Base-by-base conservation (phyloP, 2,113 vertebrate genomes). In the Odobenus rosmarus region DNA sequence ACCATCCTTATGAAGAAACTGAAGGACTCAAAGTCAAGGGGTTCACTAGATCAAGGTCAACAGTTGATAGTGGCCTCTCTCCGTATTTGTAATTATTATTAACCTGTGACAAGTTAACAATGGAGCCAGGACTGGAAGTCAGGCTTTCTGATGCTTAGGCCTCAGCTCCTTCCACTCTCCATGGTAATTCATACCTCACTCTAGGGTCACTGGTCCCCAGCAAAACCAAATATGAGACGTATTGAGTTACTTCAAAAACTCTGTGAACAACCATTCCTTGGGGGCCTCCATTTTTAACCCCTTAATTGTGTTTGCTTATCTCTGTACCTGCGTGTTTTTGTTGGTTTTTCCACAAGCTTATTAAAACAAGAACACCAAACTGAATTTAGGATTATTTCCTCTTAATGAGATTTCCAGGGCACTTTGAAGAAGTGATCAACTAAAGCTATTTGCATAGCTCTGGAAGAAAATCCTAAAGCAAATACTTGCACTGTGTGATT, bases 401-500 rank as follows among this genome's bases (percentile, higher is more conserved):
- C 82, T 91, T 95, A 86, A 93, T 92, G 79, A 93, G 93, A 93
- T 96, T 96, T 95, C 67, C 92, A 89, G 59, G 49, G 80, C 82
- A 61, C 77, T 97, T 90, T 88, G 49, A 96, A 96, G 72, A 85
- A 90, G 51, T 90, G 31, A 88, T 88, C 59, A 14, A 49, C 88
- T 62, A 62, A 84, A 74, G 49, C 64, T 97, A 42, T 97, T 93
- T 74, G 71, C 39, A 57, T 42, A 95, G 88, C 62, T 93, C 81
- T 69, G 28, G n/a, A 91, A 81, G 71, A 91, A 95, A 95, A 89
- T 72, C 77, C 62, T 74, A 86, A 88, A 80, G 64, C 82, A 95
- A 95, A 93, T 81, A 79, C 31, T 10, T 42, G 11, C 6, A 26
- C 49, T 74, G 71, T 16, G 46, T 59, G 88, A 82, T 79, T 64